Evolutionary conservation across 1,140 invertebrate genomes (phyloP), one percentile per base, ranked within the genome.

Genomic region (Formica selysi): DNA sequence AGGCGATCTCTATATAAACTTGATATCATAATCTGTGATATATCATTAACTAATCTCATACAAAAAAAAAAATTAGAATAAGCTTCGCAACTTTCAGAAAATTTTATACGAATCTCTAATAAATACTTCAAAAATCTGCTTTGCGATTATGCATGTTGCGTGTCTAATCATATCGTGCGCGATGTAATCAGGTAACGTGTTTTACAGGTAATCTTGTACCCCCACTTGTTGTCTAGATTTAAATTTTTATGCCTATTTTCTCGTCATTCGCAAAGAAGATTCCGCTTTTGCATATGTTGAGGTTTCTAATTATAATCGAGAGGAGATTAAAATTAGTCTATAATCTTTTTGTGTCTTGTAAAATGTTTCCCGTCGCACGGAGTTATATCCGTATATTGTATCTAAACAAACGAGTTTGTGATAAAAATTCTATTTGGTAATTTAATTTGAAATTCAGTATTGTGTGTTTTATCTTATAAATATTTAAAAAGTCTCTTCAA

Each of bases 61-160:
- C 10, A 32, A 36, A 29, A 38, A 62, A 22, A 67, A 64, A 32
- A 19, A 32, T 13, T 7, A 38, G 13, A 19, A 32, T n/a, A 13
- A 65, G 11, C n/a, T n/a, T 13, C 51, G 6, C 19, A 32, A 48
- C n/a, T 32, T 29, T 67, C n/a, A 13, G 6, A 8, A 64, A 54
- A 6, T 19, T 76, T 61, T 78, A 48, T 64, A 64, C 13, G 54
- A 61, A 61, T 65, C 71, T 73, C 68, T 91, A 91, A 91, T 87
- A 86, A 91, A 89, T 88, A 85, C 85, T 62, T 86, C 85, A 90
- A 86, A 88, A 90, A 91, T 91, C 88, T 90, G 73, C 86, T 65
- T 81, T 73, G 59, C 71, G 51, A 73, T 65, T 64, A 26, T 48
- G 64, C 19, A 68, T 44, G 76, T 88, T 88, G 87, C 87, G 85